A percentile compares a stretch with the other conserved stretches of the same genome.
phyloP scores from a whole-genome alignment of 2,797 vertebrate genomes.

The Vultur gryphus region DNA sequence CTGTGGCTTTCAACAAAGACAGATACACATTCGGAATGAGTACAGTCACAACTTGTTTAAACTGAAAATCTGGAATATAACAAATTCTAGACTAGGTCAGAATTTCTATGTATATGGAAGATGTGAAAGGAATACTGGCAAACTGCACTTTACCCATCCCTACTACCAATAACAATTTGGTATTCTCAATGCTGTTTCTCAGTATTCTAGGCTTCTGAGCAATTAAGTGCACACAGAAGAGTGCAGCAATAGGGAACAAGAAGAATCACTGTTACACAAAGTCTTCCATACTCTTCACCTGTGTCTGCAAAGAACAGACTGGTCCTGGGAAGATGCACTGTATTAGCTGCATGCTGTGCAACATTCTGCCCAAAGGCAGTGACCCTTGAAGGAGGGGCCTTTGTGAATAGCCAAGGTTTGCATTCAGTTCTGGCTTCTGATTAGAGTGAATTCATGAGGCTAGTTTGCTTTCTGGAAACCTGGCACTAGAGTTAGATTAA shows the following conservation, averaged over 20 bases:
- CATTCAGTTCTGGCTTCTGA: neutral
- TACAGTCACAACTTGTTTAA: neutral
- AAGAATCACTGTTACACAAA: neutral
- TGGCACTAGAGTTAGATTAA: neutral
- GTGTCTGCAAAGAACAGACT: neutral
- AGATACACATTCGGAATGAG: neutral
- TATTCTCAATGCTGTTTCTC: neutral
- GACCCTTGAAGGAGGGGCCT: too few relatives aligned
- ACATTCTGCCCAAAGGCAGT: neutral
- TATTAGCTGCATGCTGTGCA: neutral
- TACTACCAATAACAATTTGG: neutral
- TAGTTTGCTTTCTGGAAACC: neutral
- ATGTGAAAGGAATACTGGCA: neutral
- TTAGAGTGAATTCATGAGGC: neutral
- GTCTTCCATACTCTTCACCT: neutral
- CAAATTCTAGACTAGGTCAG: neutral
- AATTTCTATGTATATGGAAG: neutral
- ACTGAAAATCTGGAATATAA: neutral
- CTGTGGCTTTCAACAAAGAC: neutral
- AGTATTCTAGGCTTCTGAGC: neutral
- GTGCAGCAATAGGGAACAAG: neutral
- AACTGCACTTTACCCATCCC: neutral
- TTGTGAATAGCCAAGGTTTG: neutral
- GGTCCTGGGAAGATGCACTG: neutral
- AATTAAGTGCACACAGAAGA: neutral